These are phyloP conservation scores for Stigmatopora argus DNA, from an alignment of 2,113 vertebrate genomes.

Conservation along the genomic window DNA sequence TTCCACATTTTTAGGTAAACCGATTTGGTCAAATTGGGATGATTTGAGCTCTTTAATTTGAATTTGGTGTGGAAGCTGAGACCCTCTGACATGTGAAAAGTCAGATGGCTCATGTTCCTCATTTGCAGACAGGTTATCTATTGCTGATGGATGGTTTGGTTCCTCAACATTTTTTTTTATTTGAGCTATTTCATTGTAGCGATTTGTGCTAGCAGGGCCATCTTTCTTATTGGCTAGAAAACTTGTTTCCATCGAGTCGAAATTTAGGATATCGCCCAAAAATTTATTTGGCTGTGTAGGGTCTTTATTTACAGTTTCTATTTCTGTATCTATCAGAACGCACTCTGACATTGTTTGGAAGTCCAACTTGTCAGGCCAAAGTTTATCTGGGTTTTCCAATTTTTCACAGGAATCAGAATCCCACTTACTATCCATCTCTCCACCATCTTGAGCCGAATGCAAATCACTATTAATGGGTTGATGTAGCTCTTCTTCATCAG, in stretches of 20 bases:
- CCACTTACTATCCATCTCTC: neutral
- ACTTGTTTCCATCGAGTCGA: neutral
- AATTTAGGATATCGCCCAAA: neutral
- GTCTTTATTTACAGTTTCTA: neutral
- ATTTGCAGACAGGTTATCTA: neutral
- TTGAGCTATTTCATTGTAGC: neutral
- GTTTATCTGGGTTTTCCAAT: neutral
- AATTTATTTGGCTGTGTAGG: neutral
- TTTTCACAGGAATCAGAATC: neutral
- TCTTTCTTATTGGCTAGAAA: neutral
- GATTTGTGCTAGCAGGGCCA: neutral
- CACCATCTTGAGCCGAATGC: neutral
- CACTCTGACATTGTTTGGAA: neutral
- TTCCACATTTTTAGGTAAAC: neutral
- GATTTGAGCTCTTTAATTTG: neutral
- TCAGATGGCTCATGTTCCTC: slow-evolving; percentile 4
- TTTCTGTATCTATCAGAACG: too few species aligned
- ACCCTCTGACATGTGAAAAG: slow-evolving; percentile 1
- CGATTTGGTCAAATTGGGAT: neutral
- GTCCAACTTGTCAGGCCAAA: neutral
- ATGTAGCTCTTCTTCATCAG: slow-evolving; percentile 4
- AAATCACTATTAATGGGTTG: slow-evolving; percentile 1
- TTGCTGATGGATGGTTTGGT: neutral
- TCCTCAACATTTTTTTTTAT: neutral
- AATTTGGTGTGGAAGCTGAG: slow-evolving; percentile 2